These are phyloP conservation scores for Drosophila rhopaloa DNA, from an alignment of 1,140 invertebrate genomes.

Conservation along the genomic window DNA sequence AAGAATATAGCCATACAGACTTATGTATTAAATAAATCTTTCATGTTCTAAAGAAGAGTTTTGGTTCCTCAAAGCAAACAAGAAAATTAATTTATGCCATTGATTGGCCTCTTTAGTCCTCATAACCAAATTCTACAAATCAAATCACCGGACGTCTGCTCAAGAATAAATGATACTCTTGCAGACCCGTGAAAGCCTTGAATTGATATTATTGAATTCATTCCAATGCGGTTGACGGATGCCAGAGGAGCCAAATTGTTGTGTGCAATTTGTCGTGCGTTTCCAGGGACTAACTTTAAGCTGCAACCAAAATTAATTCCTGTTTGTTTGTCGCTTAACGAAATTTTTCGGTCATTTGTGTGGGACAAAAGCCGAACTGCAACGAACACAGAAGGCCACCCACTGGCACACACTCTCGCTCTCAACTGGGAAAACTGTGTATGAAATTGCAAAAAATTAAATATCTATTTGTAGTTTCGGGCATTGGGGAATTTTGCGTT, in stretches of 20 bases:
- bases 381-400: constrained; percentile 9
- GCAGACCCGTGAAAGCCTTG: background rate
- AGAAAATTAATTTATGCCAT: no score
- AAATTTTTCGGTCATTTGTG: constrained; percentile 40
- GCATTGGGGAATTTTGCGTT: constrained; percentile 48
- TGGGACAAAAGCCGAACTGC: constrained; percentile 16
- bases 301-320: constrained; percentile 62
- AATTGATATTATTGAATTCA: background rate
- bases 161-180: background rate
- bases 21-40: no score
- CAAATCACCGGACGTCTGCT: background rate
- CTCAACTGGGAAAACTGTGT: constrained; percentile 32
- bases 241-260: background rate
- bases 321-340: constrained; percentile 60
- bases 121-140: background rate
- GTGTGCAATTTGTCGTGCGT: constrained; percentile 9
- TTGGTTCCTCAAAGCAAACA: no score
- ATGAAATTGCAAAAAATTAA: constrained; percentile 74
- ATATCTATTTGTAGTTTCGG: constrained; percentile 68
- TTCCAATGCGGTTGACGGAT: background rate
- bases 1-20: no score
- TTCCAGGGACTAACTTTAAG: constrained; percentile 19
- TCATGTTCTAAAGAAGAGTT: no score
- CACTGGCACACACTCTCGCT: constrained; percentile 8
- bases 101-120: no score